phyloP scores from a whole-genome alignment of 1,140 invertebrate genomes.

The Saccostrea echinata region DNA sequence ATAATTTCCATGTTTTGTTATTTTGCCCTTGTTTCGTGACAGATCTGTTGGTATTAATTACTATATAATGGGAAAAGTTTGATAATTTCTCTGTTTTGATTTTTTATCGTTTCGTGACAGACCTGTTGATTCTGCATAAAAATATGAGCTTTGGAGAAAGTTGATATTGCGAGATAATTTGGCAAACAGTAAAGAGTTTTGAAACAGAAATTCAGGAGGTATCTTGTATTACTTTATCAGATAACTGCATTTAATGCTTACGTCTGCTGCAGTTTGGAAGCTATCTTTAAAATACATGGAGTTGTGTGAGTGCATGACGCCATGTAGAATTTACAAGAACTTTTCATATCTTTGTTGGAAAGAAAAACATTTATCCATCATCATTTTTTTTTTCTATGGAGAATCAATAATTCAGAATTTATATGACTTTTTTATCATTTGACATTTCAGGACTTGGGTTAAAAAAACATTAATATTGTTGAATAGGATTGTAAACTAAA shows the following conservation, averaged over 20 bases:
- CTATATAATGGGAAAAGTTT: too few species aligned
- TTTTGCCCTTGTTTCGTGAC: not conserved
- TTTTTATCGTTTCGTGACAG: not conserved
- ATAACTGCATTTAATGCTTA: too few species aligned
- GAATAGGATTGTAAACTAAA: not conserved
- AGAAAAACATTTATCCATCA: too few species aligned
- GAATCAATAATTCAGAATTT: slow-evolving; percentile 8
- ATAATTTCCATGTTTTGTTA: not conserved
- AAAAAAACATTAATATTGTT: not conserved
- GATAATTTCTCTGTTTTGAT: not conserved
- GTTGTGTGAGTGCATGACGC: too few species aligned
- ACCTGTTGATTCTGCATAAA: not conserved
- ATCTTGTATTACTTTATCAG: too few species aligned
- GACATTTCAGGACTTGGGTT: not conserved
- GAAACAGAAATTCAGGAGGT: not conserved
- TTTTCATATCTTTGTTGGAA: too few species aligned
- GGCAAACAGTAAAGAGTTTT: not conserved
- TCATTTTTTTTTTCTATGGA: not conserved
- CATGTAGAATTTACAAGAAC: too few species aligned
- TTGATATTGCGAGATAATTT: not conserved
- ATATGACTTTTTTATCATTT: slow-evolving; percentile 16
- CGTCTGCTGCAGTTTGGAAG: too few species aligned
- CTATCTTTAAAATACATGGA: too few species aligned
- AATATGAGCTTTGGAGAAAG: not conserved
- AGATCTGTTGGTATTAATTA: not conserved